These are phyloP conservation scores for Gallinago solitaria DNA, from an alignment of 2,797 vertebrate genomes.

Conservation along the genomic window DNA sequence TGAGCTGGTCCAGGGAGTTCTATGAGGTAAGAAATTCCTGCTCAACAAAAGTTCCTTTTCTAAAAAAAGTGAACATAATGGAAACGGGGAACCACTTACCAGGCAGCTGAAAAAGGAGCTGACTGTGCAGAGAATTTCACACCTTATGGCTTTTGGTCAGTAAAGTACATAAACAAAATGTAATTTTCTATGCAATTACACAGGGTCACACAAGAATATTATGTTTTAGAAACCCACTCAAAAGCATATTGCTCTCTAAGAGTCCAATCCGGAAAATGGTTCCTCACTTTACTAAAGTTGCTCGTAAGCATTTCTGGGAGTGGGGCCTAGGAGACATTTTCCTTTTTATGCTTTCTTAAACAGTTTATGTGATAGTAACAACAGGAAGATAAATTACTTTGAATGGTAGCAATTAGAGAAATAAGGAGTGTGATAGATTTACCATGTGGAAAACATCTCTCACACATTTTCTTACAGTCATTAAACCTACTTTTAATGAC, in stretches of 20 bases:
- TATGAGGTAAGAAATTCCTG: slow-evolving; percentile 71
- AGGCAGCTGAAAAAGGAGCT: slow-evolving; percentile 59
- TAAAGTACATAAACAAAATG: slow-evolving; percentile 65
- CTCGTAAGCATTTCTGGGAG: slow-evolving; percentile 13
- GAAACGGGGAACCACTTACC: slow-evolving; percentile 60
- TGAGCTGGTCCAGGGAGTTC: slow-evolving; percentile 63
- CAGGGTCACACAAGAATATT: slow-evolving; percentile 49
- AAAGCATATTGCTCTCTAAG: slow-evolving; percentile 54
- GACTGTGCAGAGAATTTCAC: slow-evolving; percentile 68
- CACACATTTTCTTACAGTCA: slow-evolving; percentile 46
- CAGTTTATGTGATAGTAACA: slow-evolving; percentile 71
- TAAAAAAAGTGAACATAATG: slow-evolving; percentile 69
- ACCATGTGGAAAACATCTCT: slow-evolving; percentile 73
- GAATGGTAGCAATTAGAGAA: slow-evolving; percentile 74
- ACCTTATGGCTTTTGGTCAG: slow-evolving; percentile 52
- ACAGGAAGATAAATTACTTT: slow-evolving; percentile 72
- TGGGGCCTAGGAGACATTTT: slow-evolving; percentile 43
- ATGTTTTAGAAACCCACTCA: slow-evolving; percentile 56
- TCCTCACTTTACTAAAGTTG: slow-evolving; percentile 32
- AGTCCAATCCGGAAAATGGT: slow-evolving; percentile 41
- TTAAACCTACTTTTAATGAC: slow-evolving; percentile 64
- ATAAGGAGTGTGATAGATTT: slow-evolving; percentile 65
- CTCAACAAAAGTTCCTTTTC: slow-evolving; percentile 68
- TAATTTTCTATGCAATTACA: slow-evolving; percentile 52
- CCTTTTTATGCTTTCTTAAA: slow-evolving; percentile 66